phyloP scores from a whole-genome alignment of 2,888 invertebrate genomes.

The Drosophila subquinaria region DNA sequence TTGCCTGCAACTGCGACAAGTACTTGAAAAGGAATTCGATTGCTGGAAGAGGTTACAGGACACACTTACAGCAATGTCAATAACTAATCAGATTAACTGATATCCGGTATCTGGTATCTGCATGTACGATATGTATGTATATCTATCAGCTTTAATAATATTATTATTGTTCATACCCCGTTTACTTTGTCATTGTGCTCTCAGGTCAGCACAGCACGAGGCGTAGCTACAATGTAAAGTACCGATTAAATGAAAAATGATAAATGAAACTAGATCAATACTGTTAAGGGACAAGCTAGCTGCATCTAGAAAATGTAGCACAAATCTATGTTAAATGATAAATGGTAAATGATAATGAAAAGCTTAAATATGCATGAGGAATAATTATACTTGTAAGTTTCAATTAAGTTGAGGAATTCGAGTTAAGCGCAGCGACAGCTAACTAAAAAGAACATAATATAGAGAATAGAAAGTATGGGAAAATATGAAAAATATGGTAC shows the following conservation, averaged over 20 bases:
- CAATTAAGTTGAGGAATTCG: slow-evolving; percentile 55
- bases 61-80: slow-evolving; percentile 14
- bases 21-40: slow-evolving; percentile 5
- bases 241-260: slow-evolving; percentile 65
- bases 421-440: slow-evolving; percentile 42
- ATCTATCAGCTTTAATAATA: slow-evolving; percentile 51
- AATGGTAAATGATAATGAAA: slow-evolving; percentile 29
- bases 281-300: slow-evolving; percentile 31
- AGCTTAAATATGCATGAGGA: slow-evolving; percentile 60
- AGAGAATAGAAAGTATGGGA: slow-evolving; percentile 43
- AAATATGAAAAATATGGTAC: slow-evolving; percentile 48
- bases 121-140: slow-evolving; percentile 31
- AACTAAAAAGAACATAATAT: slow-evolving; percentile 45
- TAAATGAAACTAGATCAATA: slow-evolving; percentile 52
- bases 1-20: background rate
- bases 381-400: slow-evolving; percentile 39
- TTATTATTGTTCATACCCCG: slow-evolving; percentile 44
- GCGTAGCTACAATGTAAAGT: slow-evolving; percentile 84
- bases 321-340: slow-evolving; percentile 49
- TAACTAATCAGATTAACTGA: slow-evolving; percentile 28
- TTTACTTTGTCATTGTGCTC: slow-evolving; percentile 55
- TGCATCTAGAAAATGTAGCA: slow-evolving; percentile 46
- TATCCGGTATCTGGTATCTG: slow-evolving; percentile 39
- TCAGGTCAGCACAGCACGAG: slow-evolving; percentile 58
- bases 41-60: slow-evolving; percentile 21